phyloP scores from a whole-genome alignment of 1,140 invertebrate genomes.

The Conopomorpha cramerella region DNA sequence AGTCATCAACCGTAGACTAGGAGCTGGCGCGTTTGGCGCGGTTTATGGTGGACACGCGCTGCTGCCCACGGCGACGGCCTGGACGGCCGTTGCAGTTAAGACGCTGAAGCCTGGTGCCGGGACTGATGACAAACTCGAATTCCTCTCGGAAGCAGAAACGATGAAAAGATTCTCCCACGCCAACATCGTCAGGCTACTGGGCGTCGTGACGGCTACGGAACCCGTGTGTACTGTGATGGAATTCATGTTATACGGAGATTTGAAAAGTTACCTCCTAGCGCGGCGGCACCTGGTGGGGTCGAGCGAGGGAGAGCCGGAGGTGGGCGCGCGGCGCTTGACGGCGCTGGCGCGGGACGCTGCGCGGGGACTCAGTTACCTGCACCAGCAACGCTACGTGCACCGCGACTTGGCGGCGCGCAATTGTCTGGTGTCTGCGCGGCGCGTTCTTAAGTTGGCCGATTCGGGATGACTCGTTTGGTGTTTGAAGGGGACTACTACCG shows the following conservation, averaged over 20 bases:
- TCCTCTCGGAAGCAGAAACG: constrained; percentile 88
- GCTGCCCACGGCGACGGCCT: constrained; percentile 69
- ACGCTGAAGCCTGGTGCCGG: constrained; percentile 83
- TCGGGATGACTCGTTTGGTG: constrained; percentile 89
- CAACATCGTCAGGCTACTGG: constrained; percentile 87
- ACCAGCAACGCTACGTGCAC: constrained; percentile 81
- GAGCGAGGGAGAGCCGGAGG: constrained; percentile 72
- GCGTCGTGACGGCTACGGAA: constrained; percentile 82
- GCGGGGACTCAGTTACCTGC: constrained; percentile 80
- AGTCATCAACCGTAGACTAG: constrained; percentile 87
- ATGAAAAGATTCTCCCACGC: constrained; percentile 92
- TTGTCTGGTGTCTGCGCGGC: constrained; percentile 82
- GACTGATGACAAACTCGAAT: constrained; percentile 88
- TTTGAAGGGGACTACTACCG: constrained; percentile 88
- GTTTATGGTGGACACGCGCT: constrained; percentile 86
- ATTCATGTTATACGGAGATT: constrained; percentile 90
- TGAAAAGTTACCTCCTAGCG: constrained; percentile 86
- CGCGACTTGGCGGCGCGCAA: constrained; percentile 87
- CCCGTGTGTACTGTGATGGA: constrained; percentile 92
- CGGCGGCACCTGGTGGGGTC: constrained; percentile 80
- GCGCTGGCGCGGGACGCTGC: constrained; percentile 87
- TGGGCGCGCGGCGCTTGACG: constrained; percentile 79
- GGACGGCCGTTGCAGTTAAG: constrained; percentile 90
- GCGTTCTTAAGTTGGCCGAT: constrained; percentile 89
- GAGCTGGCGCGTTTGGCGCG: constrained; percentile 85